A percentile compares a stretch with the other conserved stretches of the same genome.
Evolutionary conservation across 2,113 vertebrate species (phyloP).

Genomic region (Larimichthys crocea): DNA sequence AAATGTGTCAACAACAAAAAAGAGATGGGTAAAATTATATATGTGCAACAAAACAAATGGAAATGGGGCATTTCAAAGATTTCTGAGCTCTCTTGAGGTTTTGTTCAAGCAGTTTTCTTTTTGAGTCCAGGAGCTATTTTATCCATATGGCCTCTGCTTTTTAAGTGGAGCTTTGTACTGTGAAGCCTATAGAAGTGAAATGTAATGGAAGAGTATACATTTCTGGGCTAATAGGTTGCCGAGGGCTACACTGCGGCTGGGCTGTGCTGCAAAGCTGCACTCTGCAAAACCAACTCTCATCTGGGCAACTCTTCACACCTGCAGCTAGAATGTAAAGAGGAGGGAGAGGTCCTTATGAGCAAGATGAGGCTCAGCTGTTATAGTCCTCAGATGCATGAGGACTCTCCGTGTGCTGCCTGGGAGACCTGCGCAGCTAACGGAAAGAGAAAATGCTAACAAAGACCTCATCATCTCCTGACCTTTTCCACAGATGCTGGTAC

Average conservation of each 20-base stretch:
- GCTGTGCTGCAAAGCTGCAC: constrained; percentile 28
- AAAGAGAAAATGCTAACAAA: constrained; percentile 43
- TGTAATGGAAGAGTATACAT: constrained; percentile 38
- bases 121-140: constrained; percentile 20
- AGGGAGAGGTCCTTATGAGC: background rate
- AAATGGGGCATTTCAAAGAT: constrained; percentile 5
- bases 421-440: background rate
- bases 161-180: constrained; percentile 24
- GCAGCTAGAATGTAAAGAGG: constrained; percentile 2
- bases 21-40: background rate
- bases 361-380: background rate
- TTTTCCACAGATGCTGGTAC: constrained; percentile 33
- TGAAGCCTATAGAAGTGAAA: constrained; percentile 18
- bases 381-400: constrained; percentile 13
- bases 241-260: constrained; percentile 37
- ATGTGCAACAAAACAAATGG: constrained; percentile 4
- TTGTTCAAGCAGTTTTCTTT: constrained; percentile 27
- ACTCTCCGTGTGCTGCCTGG: background rate
- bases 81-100: constrained; percentile 8
- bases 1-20: background rate
- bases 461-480: constrained; percentile 65
- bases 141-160: constrained; percentile 32
- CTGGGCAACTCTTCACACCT: constrained; percentile 28
- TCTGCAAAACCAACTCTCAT: constrained; percentile 39
- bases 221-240: constrained; percentile 66